These are phyloP conservation scores for Pogonognathellus flavescens DNA, from an alignment of 1,140 invertebrate species.

Conservation along the genomic window DNA sequence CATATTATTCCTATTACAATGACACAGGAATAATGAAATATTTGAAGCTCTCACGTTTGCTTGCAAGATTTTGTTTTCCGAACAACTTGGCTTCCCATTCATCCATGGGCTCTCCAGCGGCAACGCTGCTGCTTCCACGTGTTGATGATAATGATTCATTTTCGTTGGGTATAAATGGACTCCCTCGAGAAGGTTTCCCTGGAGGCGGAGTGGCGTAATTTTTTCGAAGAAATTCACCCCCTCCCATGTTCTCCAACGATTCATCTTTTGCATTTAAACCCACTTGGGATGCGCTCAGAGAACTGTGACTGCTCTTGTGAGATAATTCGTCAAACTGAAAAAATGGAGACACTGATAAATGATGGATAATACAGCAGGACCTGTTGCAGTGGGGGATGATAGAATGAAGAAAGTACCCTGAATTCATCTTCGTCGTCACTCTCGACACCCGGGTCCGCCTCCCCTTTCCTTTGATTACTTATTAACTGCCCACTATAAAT, in stretches of 20 bases:
- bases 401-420: slow-evolving; percentile 72
- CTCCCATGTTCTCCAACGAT: slow-evolving; percentile 75
- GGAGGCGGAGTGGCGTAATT: slow-evolving; percentile 72
- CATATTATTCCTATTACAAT: no score
- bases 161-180: slow-evolving; percentile 69
- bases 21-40: no score
- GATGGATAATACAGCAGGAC: background rate
- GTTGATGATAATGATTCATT: slow-evolving; percentile 28
- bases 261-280: slow-evolving; percentile 73
- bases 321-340: slow-evolving; percentile 85
- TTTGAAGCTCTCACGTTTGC: background rate
- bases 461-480: slow-evolving; percentile 76
- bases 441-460: slow-evolving; percentile 89
- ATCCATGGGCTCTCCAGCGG: slow-evolving; percentile 73
- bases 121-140: slow-evolving; percentile 61
- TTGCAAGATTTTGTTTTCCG: slow-evolving; percentile 72
- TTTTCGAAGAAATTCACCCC: slow-evolving; percentile 71
- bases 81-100: slow-evolving; percentile 88
- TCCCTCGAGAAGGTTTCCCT: slow-evolving; percentile 71
- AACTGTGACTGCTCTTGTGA: slow-evolving; percentile 88
- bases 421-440: slow-evolving; percentile 92
- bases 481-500: slow-evolving; percentile 45
- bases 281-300: slow-evolving; percentile 77
- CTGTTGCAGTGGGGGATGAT: no score
- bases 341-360: background rate